Evolutionary conservation across 2,888 invertebrate species (phyloP).

Genomic region (Caenorhabditis sp.): DNA sequence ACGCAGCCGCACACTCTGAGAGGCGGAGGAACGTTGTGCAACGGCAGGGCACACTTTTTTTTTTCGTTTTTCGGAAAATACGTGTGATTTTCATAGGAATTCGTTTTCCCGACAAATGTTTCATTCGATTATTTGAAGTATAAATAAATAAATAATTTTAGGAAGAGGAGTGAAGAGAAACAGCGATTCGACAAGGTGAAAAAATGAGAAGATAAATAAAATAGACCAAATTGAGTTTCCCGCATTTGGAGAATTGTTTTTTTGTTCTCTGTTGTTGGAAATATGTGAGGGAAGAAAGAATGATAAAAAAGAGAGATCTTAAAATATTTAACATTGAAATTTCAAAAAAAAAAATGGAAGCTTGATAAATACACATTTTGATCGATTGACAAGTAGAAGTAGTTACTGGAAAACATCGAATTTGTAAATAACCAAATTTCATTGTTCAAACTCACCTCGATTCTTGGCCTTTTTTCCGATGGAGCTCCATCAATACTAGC

Average conservation of each 20-base stretch:
- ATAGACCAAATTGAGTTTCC: neutral
- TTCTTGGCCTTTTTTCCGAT: conserved; percentile 2
- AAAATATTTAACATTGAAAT: neutral
- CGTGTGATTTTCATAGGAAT: no score
- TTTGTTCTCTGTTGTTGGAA: no score
- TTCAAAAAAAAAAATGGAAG: neutral
- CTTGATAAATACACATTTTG: neutral
- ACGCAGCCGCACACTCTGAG: no score
- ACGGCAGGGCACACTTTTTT: no score
- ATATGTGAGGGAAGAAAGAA: neutral
- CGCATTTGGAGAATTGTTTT: neutral
- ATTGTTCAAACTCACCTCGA: neutral
- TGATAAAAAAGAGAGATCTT: neutral
- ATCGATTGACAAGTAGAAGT: neutral
- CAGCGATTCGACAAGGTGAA: neutral
- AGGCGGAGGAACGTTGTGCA: no score
- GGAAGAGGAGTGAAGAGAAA: no score
- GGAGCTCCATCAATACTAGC: conserved; percentile 18
- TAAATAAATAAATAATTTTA: no score
- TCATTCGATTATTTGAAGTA: no score
- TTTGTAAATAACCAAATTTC: no score
- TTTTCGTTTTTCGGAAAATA: no score
- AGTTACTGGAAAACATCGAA: neutral
- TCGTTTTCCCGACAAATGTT: no score
- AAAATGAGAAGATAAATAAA: conserved; percentile 5